Evolutionary conservation across 2,797 vertebrate genomes (phyloP).

Genomic region (Muraenolepis orangiensis): DNA sequence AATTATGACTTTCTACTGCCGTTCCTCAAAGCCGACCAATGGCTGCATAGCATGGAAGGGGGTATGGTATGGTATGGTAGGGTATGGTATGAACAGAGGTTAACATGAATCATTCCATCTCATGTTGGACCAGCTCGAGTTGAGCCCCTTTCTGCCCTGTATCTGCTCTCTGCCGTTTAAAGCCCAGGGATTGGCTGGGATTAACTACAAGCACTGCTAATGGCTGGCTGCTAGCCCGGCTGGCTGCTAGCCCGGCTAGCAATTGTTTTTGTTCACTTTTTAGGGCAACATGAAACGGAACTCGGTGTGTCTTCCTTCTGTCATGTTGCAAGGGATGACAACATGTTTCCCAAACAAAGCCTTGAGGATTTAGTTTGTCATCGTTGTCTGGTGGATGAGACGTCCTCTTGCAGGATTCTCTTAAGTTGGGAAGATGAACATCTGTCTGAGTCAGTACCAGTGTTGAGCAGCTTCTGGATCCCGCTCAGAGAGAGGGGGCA

Average conservation of each 20-base stretch:
- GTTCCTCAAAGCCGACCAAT: background rate
- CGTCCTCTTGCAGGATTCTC: too few relatives aligned
- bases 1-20: background rate
- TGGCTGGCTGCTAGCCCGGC: background rate
- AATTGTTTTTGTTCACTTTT: background rate
- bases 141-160: constrained; percentile 17
- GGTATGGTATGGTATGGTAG: too few relatives aligned
- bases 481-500: constrained; percentile 31
- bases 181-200: background rate
- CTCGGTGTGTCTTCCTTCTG: background rate
- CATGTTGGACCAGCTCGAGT: background rate
- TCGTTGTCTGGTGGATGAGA: too few relatives aligned
- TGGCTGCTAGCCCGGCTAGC: background rate
- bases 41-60: background rate
- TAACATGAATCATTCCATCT: background rate
- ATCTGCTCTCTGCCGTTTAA: background rate
- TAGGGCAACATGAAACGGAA: background rate
- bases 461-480: too few relatives aligned
- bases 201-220: background rate
- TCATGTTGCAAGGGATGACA: background rate
- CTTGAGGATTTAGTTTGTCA: too few relatives aligned
- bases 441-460: too few relatives aligned
- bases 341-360: too few relatives aligned
- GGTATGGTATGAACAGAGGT: too few relatives aligned
- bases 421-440: too few relatives aligned